A percentile compares a stretch with the other conserved stretches of the same genome.
Conservation (phyloP, 2,113 vertebrate species). For the Calidris pygmaea region DNA sequence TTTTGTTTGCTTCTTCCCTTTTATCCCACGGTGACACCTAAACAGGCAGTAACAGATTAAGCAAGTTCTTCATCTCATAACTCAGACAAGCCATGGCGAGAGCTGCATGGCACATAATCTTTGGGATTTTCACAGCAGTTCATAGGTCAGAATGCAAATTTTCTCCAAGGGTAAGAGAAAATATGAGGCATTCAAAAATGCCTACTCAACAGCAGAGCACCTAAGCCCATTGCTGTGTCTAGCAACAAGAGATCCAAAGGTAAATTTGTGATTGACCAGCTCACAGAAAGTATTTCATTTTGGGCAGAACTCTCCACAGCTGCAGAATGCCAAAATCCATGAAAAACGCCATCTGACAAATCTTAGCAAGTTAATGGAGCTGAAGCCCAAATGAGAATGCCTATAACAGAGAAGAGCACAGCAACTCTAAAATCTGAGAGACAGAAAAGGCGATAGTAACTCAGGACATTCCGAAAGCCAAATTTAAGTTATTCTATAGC, state of each 20-base stretch:
- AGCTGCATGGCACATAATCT: background rate
- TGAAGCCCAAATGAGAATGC: background rate
- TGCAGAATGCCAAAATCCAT: background rate
- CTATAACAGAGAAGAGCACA: background rate
- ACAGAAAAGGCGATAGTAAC: background rate
- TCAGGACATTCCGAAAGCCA: background rate
- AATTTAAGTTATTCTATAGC: background rate
- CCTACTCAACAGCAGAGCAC: background rate
- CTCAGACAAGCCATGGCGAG: background rate
- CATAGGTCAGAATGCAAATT: background rate
- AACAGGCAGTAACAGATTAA: background rate
- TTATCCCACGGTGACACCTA: conserved; percentile 96
- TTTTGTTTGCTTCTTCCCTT: conserved; percentile 91
- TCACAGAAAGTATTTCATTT: background rate
- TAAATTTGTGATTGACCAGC: background rate
- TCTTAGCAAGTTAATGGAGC: background rate
- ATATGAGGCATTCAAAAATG: background rate
- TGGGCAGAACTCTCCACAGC: background rate
- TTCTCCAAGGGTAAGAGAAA: background rate
- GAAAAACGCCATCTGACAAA: background rate
- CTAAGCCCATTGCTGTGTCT: background rate
- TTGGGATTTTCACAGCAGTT: background rate
- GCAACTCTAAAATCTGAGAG: background rate
- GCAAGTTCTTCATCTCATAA: background rate
- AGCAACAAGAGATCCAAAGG: background rate